Conservation (phyloP, 2,888 invertebrate species). For the Gasteruption jaculator region DNA sequence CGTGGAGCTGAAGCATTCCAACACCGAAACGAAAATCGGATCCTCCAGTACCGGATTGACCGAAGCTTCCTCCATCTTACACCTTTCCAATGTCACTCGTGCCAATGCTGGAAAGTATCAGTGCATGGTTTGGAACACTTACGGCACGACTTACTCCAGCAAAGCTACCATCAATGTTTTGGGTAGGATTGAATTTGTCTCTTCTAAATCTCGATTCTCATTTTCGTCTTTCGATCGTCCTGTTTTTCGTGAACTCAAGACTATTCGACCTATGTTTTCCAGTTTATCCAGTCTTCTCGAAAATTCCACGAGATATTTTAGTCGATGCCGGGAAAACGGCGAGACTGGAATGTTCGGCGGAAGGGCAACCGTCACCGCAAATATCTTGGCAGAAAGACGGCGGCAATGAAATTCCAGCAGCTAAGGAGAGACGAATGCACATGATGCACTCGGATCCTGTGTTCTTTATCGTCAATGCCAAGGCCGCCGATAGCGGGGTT, state of each 20-base stretch:
- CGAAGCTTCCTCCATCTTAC: slow-evolving; percentile 68
- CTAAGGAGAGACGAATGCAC: slow-evolving; percentile 86
- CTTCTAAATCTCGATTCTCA: slow-evolving; percentile 7
- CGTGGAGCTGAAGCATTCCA: slow-evolving; percentile 54
- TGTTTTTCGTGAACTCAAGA: no score
- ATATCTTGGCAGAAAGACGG: slow-evolving; percentile 90
- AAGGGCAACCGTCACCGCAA: slow-evolving; percentile 83
- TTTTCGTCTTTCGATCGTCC: slow-evolving; percentile 2
- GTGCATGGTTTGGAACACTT: slow-evolving; percentile 85
- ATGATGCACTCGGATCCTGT: slow-evolving; percentile 88
- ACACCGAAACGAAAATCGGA: slow-evolving; percentile 50
- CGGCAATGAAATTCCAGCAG: slow-evolving; percentile 92
- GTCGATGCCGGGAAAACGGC: slow-evolving; percentile 82
- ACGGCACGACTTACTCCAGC: slow-evolving; percentile 84
- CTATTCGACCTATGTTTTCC: slow-evolving; percentile 31
- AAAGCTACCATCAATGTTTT: slow-evolving; percentile 84
- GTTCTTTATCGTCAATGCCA: slow-evolving; percentile 89
- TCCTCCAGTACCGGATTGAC: slow-evolving; percentile 58
- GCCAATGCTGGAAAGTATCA: slow-evolving; percentile 86
- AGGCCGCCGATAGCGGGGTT: slow-evolving; percentile 82
- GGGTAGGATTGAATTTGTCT: slow-evolving; percentile 54
- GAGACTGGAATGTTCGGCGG: slow-evolving; percentile 85
- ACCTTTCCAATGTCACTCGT: slow-evolving; percentile 72
- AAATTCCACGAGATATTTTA: slow-evolving; percentile 79
- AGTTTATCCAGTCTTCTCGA: slow-evolving; percentile 83